Conservation (phyloP, 2,888 invertebrate species). For the Malthinus seriepunctatus region DNA sequence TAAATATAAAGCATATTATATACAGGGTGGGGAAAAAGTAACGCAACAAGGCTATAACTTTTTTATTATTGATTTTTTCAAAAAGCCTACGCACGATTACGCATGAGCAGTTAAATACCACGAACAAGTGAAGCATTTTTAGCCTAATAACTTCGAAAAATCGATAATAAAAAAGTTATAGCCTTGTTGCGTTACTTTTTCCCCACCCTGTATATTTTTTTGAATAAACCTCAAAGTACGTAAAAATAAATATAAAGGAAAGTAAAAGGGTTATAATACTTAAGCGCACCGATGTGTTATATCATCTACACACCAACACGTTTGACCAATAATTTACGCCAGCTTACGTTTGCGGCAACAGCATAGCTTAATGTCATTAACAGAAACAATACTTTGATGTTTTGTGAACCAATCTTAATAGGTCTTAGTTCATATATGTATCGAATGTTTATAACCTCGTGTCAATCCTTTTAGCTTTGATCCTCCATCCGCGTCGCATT, state of each 20-base stretch:
- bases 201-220: too few relatives aligned
- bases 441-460: constrained; percentile 14
- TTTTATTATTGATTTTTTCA: too few relatives aligned
- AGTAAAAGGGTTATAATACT: background rate
- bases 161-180: too few relatives aligned
- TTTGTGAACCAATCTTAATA: constrained; percentile 40
- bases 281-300: constrained; percentile 32
- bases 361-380: constrained; percentile 35
- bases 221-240: too few relatives aligned
- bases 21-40: background rate
- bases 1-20: background rate
- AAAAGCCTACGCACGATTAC: too few relatives aligned
- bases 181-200: too few relatives aligned
- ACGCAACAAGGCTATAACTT: too few relatives aligned
- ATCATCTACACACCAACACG: constrained; percentile 33
- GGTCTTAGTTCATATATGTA: constrained; percentile 35
- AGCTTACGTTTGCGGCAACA: constrained; percentile 33
- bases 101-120: too few relatives aligned
- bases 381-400: constrained; percentile 40
- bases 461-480: constrained; percentile 25
- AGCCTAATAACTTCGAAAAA: too few relatives aligned
- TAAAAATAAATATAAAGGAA: too few relatives aligned
- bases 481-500: constrained; percentile 14
- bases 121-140: too few relatives aligned
- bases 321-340: constrained; percentile 40